These are phyloP conservation scores for Helogale parvula DNA, from an alignment of 2,113 vertebrate genomes.

Conservation along the genomic window DNA sequence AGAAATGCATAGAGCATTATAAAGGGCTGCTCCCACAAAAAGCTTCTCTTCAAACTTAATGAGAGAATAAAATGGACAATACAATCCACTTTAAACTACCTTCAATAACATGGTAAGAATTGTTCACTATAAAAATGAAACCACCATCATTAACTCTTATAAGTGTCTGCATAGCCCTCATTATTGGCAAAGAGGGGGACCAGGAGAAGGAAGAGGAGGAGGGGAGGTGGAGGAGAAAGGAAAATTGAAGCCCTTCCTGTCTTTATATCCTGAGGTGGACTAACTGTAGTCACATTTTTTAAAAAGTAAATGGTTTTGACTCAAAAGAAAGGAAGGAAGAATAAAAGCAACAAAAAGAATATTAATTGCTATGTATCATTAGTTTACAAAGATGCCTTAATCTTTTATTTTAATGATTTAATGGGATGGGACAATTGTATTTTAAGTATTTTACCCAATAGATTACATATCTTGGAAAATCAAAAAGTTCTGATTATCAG, in stretches of 20 bases:
- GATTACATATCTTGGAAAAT: conserved; percentile 69
- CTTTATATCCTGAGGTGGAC: conserved; percentile 21
- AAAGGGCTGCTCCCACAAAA: conserved; percentile 64
- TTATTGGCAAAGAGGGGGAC: not conserved
- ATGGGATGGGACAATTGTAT: conserved; percentile 59
- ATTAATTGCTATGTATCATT: conserved; percentile 11
- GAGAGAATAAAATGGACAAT: not conserved
- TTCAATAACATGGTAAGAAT: conserved; percentile 41
- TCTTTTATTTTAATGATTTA: conserved; percentile 73
- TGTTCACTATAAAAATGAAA: conserved; percentile 55
- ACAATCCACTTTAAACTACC: conserved; percentile 46
- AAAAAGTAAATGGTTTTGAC: not conserved
- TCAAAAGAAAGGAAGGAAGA: not conserved
- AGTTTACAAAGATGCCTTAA: conserved; percentile 71
- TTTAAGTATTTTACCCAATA: conserved; percentile 72
- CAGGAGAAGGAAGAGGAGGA: too few relatives aligned
- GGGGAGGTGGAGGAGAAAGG: not conserved
- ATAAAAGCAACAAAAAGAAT: not conserved
- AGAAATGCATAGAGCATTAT: conserved; percentile 55
- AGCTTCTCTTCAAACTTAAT: conserved; percentile 43
- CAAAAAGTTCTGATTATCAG: conserved; percentile 55
- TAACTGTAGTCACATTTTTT: not conserved
- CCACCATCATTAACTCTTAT: conserved; percentile 53
- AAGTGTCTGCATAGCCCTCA: conserved; percentile 24
- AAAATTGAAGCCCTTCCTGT: not conserved